Percentiles rank a stretch among this genome's conserved stretches.
These are phyloP conservation scores for Drosophila leontia DNA, from an alignment of 1,140 invertebrate genomes.

Conservation along the genomic window DNA sequence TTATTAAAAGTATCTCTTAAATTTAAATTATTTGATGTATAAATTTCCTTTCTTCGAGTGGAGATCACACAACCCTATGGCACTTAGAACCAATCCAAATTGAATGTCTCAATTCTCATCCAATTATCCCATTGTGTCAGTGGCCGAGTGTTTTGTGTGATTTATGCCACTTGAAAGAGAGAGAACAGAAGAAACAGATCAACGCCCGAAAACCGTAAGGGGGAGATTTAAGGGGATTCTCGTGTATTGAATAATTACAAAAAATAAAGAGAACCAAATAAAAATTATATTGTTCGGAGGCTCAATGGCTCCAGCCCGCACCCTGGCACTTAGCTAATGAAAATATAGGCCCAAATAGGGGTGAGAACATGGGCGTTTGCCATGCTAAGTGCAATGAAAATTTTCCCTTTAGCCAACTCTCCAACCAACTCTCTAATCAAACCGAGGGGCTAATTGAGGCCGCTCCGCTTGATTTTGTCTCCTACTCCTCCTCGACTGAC, in stretches of 20 bases:
- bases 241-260: slow-evolving; percentile 54
- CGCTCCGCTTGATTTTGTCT: slow-evolving; percentile 21
- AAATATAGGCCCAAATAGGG: slow-evolving; percentile 43
- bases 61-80: slow-evolving; percentile 12
- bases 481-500: slow-evolving; percentile 43
- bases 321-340: slow-evolving; percentile 72
- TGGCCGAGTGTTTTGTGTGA: slow-evolving; percentile 63
- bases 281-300: slow-evolving; percentile 48
- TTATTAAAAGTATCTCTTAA: too few relatives aligned
- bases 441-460: slow-evolving; percentile 58
- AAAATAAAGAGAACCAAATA: slow-evolving; percentile 33
- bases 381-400: slow-evolving; percentile 50
- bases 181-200: slow-evolving; percentile 57
- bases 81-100: slow-evolving; percentile 23
- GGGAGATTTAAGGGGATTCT: slow-evolving; percentile 15
- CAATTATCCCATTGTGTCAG: slow-evolving; percentile 77
- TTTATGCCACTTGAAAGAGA: slow-evolving; percentile 74
- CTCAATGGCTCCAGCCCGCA: slow-evolving; percentile 24
- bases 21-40: neutral
- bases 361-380: slow-evolving; percentile 7
- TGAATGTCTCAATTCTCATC: slow-evolving; percentile 71
- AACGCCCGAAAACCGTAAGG: slow-evolving; percentile 51
- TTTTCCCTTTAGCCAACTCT: slow-evolving; percentile 24
- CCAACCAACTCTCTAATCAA: slow-evolving; percentile 39
- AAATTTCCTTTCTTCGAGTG: neutral